Conservation (phyloP, 2,113 vertebrate genomes). For the Pterophyllum scalare region DNA sequence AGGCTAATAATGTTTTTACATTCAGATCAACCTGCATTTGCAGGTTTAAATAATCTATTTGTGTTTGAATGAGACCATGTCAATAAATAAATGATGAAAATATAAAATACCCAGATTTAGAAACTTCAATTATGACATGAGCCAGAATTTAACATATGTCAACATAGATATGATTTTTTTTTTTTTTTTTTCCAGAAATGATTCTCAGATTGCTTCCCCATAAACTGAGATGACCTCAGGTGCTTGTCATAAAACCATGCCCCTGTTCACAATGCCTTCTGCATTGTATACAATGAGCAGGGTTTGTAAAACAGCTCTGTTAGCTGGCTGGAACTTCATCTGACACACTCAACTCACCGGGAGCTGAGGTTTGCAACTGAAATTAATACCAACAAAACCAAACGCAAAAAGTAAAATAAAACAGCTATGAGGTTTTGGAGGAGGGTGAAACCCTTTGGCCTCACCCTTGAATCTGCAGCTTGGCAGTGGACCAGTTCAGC, state of each 20-base stretch:
- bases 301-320: conserved; percentile 71
- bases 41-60: conserved; percentile 82
- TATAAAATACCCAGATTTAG: conserved; percentile 79
- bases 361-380: conserved; percentile 72
- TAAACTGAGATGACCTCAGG: conserved; percentile 71
- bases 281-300: conserved; percentile 69
- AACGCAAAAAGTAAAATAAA: conserved; percentile 40
- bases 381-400: conserved; percentile 58
- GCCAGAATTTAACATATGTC: conserved; percentile 71
- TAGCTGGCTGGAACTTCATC: conserved; percentile 65
- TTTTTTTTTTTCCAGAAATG: conserved; percentile 46
- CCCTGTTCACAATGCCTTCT: conserved; percentile 63
- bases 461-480: conserved; percentile 79
- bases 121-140: conserved; percentile 76
- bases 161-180: conserved; percentile 59
- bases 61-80: conserved; percentile 78
- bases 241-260: conserved; percentile 68
- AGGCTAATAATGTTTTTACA: conserved; percentile 82
- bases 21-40: conserved; percentile 83
- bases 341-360: conserved; percentile 71
- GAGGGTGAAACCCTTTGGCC: conserved; percentile 72
- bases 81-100: conserved; percentile 77
- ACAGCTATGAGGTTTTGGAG: conserved; percentile 80
- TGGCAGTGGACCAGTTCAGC: conserved; percentile 82
- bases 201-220: conserved; percentile 72